These are phyloP conservation scores for Stegastes partitus DNA, from an alignment of 2,113 vertebrate species.

Conservation along the genomic window DNA sequence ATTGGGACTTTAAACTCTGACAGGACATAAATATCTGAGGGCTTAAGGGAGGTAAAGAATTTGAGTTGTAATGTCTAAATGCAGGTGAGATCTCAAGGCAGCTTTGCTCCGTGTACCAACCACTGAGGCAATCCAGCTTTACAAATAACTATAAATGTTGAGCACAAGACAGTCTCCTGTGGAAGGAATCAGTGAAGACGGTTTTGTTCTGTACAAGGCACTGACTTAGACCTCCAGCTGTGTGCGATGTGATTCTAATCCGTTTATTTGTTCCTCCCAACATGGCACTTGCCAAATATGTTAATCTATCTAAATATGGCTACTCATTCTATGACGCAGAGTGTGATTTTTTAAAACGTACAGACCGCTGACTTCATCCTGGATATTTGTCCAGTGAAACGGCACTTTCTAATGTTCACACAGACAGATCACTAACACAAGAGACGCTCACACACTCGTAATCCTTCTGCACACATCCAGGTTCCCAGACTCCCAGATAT, in stretches of 20 bases:
- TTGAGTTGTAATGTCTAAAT: conserved; percentile 28
- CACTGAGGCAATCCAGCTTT: conserved; percentile 46
- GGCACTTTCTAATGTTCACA: background rate
- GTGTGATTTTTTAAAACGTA: conserved; percentile 16
- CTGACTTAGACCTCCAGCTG: conserved; percentile 67
- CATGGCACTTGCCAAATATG: conserved; percentile 53
- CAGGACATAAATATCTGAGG: conserved; percentile 28
- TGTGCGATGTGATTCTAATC: conserved; percentile 67
- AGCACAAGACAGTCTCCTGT: conserved; percentile 43
- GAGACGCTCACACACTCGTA: background rate
- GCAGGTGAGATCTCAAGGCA: conserved; percentile 56
- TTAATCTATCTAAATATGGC: conserved; percentile 48
- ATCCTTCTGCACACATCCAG: background rate
- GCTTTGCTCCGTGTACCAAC: conserved; percentile 49
- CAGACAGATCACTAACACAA: background rate
- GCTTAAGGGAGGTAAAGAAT: conserved; percentile 32
- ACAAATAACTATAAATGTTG: conserved; percentile 58
- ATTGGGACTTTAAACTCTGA: conserved; percentile 30
- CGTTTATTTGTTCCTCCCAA: conserved; percentile 57
- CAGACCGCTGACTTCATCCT: conserved; percentile 1
- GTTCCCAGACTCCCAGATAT: background rate
- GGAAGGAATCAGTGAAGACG: conserved; percentile 46
- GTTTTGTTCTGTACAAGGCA: conserved; percentile 55
- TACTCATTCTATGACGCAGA: conserved; percentile 17
- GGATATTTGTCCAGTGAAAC: conserved; percentile 6